Evolutionary conservation across 37 sponge, comb jelly and placozoan genomes (phyloP).

Genomic region (Aphrocallistes beatrix): DNA sequence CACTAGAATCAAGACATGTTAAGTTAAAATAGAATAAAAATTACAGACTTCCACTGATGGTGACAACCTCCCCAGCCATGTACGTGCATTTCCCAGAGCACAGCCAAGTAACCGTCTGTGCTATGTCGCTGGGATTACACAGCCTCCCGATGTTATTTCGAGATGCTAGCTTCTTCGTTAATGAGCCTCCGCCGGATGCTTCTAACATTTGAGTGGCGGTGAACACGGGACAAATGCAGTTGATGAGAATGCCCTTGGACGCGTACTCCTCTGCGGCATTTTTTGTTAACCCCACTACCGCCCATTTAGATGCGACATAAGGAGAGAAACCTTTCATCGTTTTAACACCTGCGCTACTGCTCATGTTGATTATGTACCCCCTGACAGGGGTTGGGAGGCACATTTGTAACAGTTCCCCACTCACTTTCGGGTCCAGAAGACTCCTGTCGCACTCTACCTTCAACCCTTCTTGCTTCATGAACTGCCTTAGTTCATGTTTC

Average conservation of each 20-base stretch:
- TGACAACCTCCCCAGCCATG: background rate
- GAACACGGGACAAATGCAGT: background rate
- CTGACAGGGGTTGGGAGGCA: background rate
- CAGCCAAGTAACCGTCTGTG: background rate
- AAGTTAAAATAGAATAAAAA: no score
- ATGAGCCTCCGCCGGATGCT: background rate
- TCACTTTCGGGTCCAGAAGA: background rate
- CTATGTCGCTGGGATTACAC: background rate
- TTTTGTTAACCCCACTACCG: background rate
- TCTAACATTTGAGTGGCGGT: background rate
- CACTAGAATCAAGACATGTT: no score
- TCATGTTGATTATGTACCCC: background rate
- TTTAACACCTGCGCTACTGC: background rate
- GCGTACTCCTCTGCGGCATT: background rate
- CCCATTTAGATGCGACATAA: slow-evolving; percentile 7
- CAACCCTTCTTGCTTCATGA: background rate
- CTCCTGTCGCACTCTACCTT: background rate
- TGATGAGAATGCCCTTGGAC: background rate
- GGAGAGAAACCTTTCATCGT: background rate
- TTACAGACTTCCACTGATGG: background rate
- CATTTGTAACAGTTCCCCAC: background rate
- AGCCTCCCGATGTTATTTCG: background rate
- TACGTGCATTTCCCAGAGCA: slow-evolving; percentile 1
- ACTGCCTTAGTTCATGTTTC: background rate
- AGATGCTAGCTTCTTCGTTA: background rate